Conservation (phyloP, 1,140 invertebrate species). For the Pentalonia nigronervosa region DNA sequence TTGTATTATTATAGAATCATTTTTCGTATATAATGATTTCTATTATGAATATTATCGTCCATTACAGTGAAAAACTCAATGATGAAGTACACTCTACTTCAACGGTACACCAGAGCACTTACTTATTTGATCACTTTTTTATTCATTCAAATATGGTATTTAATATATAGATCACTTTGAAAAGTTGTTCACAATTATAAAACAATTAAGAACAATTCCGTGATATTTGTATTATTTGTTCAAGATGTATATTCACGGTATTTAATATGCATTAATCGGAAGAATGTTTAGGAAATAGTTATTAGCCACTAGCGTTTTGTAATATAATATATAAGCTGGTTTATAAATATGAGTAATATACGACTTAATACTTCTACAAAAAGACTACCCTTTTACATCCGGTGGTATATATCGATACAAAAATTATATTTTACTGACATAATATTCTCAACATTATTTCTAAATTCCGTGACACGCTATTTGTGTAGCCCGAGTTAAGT, state of each 20-base stretch:
- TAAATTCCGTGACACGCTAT: not conserved
- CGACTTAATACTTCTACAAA: not conserved
- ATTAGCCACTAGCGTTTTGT: not conserved
- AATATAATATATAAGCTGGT: not conserved
- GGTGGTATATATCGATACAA: not conserved
- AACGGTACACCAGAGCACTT: too few relatives aligned
- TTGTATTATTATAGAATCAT: too few relatives aligned
- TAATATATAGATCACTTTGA: too few relatives aligned
- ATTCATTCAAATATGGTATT: not conserved
- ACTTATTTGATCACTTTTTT: not conserved
- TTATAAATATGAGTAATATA: not conserved
- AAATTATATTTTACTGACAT: not conserved
- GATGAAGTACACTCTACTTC: too few relatives aligned
- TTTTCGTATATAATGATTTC: too few relatives aligned
- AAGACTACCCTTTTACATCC: not conserved
- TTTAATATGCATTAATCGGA: not conserved
- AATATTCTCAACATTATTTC: slow-evolving; percentile 29
- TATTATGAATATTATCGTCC: too few relatives aligned
- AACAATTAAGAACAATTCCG: not conserved
- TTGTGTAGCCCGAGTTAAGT: not conserved
- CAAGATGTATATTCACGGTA: not conserved
- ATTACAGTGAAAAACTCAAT: too few relatives aligned
- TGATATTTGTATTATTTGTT: not conserved
- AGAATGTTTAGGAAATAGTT: not conserved
- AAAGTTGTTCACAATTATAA: not conserved